Conservation (phyloP, 2,797 vertebrate genomes). For the Sebastes itinus region DNA sequence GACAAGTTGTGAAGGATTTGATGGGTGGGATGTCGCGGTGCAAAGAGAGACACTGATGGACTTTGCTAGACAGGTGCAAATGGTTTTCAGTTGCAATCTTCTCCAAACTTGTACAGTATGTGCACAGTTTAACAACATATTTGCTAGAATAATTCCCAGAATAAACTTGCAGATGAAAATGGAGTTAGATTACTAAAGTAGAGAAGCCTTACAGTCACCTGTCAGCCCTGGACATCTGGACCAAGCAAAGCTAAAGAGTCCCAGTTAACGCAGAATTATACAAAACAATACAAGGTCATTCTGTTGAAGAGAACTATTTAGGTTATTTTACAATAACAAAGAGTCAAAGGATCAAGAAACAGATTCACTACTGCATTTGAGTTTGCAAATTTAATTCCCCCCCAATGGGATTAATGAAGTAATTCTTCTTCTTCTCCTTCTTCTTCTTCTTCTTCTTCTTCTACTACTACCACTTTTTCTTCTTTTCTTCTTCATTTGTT, state of each 20-base stretch:
- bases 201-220: background rate
- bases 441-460: background rate
- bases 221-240: background rate
- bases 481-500: background rate
- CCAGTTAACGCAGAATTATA: slow-evolving; percentile 5
- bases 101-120: background rate
- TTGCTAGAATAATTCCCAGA: background rate
- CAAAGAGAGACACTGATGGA: background rate
- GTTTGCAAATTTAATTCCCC: no score
- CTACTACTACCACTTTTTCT: no score
- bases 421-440: background rate
- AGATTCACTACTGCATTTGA: no score
- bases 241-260: slow-evolving; percentile 20
- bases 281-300: background rate
- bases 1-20: background rate
- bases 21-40: background rate
- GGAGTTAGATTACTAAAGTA: background rate
- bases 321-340: no score
- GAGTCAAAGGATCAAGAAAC: no score
- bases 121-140: background rate
- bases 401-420: no score
- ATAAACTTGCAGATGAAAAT: background rate
- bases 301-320: background rate
- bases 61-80: background rate
- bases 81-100: background rate